A percentile compares a stretch with the other conserved stretches of the same genome.
These are phyloP conservation scores for Anoplophora glabripennis DNA, from an alignment of 1,140 invertebrate genomes.

Conservation along the genomic window DNA sequence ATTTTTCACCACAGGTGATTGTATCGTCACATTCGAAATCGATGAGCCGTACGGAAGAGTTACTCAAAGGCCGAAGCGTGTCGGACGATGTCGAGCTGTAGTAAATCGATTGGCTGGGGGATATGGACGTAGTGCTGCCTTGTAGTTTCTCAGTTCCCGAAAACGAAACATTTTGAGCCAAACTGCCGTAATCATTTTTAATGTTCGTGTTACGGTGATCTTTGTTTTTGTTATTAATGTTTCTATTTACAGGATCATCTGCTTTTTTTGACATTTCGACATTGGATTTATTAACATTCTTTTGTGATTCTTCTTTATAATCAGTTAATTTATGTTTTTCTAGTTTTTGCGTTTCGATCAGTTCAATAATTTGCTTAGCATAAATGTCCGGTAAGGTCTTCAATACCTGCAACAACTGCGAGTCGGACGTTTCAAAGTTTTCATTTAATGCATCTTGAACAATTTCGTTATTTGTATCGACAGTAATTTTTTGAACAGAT, in stretches of 20 bases:
- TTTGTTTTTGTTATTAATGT: too few relatives aligned
- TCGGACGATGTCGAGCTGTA: conserved; percentile 21
- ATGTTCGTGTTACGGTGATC: too few relatives aligned
- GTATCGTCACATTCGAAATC: conserved; percentile 41
- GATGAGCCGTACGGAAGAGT: conserved; percentile 36
- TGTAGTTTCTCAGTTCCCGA: too few relatives aligned
- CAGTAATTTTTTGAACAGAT: conserved; percentile 33
- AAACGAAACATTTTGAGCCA: too few relatives aligned
- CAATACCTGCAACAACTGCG: conserved; percentile 33
- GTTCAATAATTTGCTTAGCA: conserved; percentile 47
- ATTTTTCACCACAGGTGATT: conserved; percentile 28
- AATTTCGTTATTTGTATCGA: conserved; percentile 22
- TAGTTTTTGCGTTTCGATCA: conserved; percentile 43
- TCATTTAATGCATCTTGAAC: not conserved
- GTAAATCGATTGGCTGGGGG: conserved; percentile 25
- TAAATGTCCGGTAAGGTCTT: conserved; percentile 43
- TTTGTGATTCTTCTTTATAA: conserved; percentile 5
- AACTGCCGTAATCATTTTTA: too few relatives aligned
- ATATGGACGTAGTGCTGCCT: conserved; percentile 25
- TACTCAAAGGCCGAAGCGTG: conserved; percentile 26
- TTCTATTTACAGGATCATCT: too few relatives aligned
- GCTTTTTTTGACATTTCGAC: too few relatives aligned
- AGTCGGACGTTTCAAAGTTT: conserved; percentile 16
- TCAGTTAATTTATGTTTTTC: conserved; percentile 26
- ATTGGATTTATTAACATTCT: not conserved